Base-by-base conservation (phyloP, 2,797 vertebrate species). In the Loriculus beryllinus region DNA sequence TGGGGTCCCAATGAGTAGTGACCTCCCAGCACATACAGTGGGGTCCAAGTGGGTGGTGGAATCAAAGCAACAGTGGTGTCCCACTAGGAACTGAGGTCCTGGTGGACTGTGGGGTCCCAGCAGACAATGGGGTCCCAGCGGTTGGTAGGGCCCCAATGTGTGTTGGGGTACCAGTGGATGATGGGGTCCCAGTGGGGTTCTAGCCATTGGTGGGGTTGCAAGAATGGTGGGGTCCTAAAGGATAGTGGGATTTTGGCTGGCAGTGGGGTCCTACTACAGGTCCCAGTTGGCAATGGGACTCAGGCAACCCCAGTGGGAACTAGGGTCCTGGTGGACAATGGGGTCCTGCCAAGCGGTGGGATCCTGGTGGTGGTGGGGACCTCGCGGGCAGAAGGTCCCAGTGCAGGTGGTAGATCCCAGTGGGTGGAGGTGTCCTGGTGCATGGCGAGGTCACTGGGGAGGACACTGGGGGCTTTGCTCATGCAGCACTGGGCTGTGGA, bases 401-500 rank as follows among this genome's bases (percentile, higher is more conserved):
- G 37, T 21, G 14, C 52, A 16, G 49, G 51, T n/a, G 6, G 6
- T 25, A 48, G 42, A 4, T 54, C 51, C 23, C 31, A 5, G 0
- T 2, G 33, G 19, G 52, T 3, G 2, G 1, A 12, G 29, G 62
- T 7, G 39, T 10, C 37, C 54, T 33, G 9, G 14, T 33, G 14
- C 54, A 56, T 2, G 1, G 54, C 5, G 54, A 56, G 21, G 54
- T 33, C 54, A 33, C 54, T 56, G 21, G 9, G 54, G n/a, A 56
- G 13, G 21, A 21, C 54, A 3, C 6, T 0, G 47, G 14, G 40
- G 6, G 10, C 22, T 52, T 33, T 62, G 35, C 16, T 52, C 2
- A 0, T 7, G 35, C 28, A 45, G 37, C n/a, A 17, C 21, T 0
- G 4, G 40, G 63, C 8, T 18, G 35, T 28, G 35, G 40, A 59